Base-by-base conservation (phyloP, 2,797 vertebrate genomes). In the Pempheris klunzingeri region DNA sequence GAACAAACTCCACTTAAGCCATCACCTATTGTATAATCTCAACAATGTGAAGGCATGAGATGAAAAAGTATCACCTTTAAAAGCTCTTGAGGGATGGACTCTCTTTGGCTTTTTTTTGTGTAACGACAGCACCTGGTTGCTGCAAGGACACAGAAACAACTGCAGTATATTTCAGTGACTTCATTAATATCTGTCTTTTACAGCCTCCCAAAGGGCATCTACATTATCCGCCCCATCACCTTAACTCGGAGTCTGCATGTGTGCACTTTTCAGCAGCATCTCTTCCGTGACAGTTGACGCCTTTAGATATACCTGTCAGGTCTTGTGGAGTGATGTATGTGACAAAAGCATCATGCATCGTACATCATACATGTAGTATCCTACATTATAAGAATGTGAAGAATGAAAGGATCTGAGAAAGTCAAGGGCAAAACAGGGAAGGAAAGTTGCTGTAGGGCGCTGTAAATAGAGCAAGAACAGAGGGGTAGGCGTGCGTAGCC, bases 121-220 rank as follows among this genome's bases (percentile, higher is more conserved):
- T 36, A 60, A 61, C 41, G 63, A 41, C 18, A 50, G 41, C 62
- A 86, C 49, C 55, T 66, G 63, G 57, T 41, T 83, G 30, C 61
- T 68, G 57, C 54, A 74, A 78, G 70, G 59, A 76, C 66, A 78
- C 17, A 15, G 55, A 77, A 77, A 75, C 32, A 64, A 59, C 61
- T 47, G 74, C 58, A 77, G 53, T 54, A 34, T 65, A 78, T 74
- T 74, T 62, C 44, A 67, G 54, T 58, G 46, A 60, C 34, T 65
- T 38, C 61, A 82, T 77, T 85, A 83, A 80, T 81, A 74, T 71
- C 65, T 74, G 34, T 78, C 78, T 84, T 78, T 79, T 49, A 58
- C 78, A 81, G 53, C 44, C 30, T 84, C 72, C 66, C 72, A 46
- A n/a, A 73, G 74, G 80, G 71, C 65, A 54, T 30, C 57, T 60